Evolutionary conservation across 1,140 invertebrate genomes (phyloP), one percentile per base, ranked within the genome.

Genomic region (Forficula auricularia): DNA sequence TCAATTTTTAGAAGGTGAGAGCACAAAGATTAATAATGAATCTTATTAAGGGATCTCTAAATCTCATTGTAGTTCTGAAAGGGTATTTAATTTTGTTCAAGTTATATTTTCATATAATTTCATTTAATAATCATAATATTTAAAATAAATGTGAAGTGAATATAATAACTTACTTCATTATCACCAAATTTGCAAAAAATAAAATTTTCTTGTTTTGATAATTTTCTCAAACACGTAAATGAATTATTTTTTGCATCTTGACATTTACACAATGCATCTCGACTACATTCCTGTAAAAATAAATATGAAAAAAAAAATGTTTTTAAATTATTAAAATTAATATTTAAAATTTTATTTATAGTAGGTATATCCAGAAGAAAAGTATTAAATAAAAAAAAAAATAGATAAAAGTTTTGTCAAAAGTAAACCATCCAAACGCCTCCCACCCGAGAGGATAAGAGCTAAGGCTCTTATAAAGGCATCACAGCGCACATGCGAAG

Each of bases 171-270:
- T 66, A 84, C 82, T 66, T 82, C 63, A 33, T 66, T 47, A 56
- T 89, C 82, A 19, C 65, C 56, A 58, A 89, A 85, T 44, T 69
- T 52, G 54, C 86, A 90, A 51, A 77, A 87, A 46, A 87, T 70
- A 46, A 73, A 69, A 54, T 82, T 70, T 30, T 55, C 49, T 2
- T 55, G 16, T 31, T 67, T 46, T 1, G 61, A 57, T 19, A 82
- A 49, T 43, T 72, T 68, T 38, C 82, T 59, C 3, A 89, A 47
- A 55, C 88, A 92, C 0, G 61, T 62, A 52, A 75, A 91, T 1
- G 86, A 88, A 54, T 91, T 91, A 55, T 91, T 91, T 51, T 55
- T 67, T 0, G 73, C 59, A 58, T 88, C 84, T 60, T 87, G 73
- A 54, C 85, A 89, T 54, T 87, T 86, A 52, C 84, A 89, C 34